phyloP scores from a whole-genome alignment of 2,888 invertebrate genomes.

The Taenaris catops region DNA sequence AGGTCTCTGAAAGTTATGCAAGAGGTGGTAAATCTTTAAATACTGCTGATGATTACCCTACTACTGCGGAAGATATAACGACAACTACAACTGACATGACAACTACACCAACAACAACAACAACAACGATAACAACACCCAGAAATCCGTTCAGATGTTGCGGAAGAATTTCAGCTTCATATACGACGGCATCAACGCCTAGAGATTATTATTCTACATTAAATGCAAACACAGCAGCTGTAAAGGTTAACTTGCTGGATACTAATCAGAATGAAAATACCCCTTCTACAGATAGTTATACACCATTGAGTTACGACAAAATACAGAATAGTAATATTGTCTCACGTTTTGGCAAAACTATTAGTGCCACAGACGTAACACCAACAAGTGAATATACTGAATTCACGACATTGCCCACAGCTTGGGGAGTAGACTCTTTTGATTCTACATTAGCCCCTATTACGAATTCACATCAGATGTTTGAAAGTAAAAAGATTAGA shows the following conservation, averaged over 20 bases:
- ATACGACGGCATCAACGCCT: slow-evolving; percentile 54
- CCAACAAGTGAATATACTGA: slow-evolving; percentile 66
- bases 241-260: slow-evolving; percentile 40
- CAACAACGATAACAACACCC: slow-evolving; percentile 42
- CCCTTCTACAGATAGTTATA: slow-evolving; percentile 48
- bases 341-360: slow-evolving; percentile 63
- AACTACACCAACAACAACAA: slow-evolving; percentile 39
- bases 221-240: slow-evolving; percentile 64
- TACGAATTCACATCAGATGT: slow-evolving; percentile 42
- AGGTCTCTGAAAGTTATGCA: no score
- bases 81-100: slow-evolving; percentile 36
- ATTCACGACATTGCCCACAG: slow-evolving; percentile 63
- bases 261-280: slow-evolving; percentile 37
- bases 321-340: slow-evolving; percentile 66
- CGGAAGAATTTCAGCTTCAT: slow-evolving; percentile 66
- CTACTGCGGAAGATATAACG: slow-evolving; percentile 36
- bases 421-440: slow-evolving; percentile 61
- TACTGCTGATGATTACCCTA: slow-evolving; percentile 39
- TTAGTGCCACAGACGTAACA: slow-evolving; percentile 60
- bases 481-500: slow-evolving; percentile 63
- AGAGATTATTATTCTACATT: slow-evolving; percentile 43
- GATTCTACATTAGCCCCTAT: slow-evolving; percentile 44
- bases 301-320: slow-evolving; percentile 51
- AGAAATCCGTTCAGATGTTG: slow-evolving; percentile 62
- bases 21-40: slow-evolving; percentile 67